Conservation (phyloP, 1,140 invertebrate species). For the Neodiprion pinetum region DNA sequence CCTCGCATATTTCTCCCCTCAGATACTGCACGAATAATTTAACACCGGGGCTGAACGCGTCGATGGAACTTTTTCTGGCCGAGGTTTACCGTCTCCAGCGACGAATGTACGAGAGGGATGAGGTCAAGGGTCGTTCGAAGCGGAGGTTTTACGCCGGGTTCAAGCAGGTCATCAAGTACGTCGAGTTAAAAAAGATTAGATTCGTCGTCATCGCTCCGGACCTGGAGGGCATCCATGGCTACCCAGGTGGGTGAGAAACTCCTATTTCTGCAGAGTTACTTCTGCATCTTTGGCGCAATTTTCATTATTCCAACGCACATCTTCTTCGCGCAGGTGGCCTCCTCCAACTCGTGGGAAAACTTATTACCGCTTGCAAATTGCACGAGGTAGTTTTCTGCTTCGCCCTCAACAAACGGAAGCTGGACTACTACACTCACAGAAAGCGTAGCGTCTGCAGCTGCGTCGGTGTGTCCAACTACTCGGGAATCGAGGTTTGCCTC, state of each 20-base stretch:
- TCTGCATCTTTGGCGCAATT: neutral
- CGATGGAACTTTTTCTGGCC: constrained; percentile 37
- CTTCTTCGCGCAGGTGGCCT: constrained; percentile 34
- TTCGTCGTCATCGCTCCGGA: constrained; percentile 45
- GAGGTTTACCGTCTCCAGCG: constrained; percentile 42
- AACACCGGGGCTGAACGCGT: constrained; percentile 28
- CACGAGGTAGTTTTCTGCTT: constrained; percentile 64
- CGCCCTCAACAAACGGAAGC: constrained; percentile 59
- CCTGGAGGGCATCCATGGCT: constrained; percentile 37
- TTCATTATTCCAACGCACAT: neutral
- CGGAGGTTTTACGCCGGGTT: constrained; percentile 43
- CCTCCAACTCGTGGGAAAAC: constrained; percentile 34
- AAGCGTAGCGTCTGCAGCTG: constrained; percentile 62
- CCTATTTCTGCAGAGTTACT: neutral
- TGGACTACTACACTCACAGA: constrained; percentile 65
- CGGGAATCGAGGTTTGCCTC: constrained; percentile 61
- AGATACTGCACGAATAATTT: constrained; percentile 49
- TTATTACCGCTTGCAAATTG: constrained; percentile 35
- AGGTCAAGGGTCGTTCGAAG: constrained; percentile 39
- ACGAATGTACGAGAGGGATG: constrained; percentile 39
- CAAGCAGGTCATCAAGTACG: constrained; percentile 43
- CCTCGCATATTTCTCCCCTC: constrained; percentile 20
- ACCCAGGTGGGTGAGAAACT: neutral
- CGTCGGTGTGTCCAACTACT: constrained; percentile 66
- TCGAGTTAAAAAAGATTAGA: constrained; percentile 40